Conservation (phyloP, 2,888 invertebrate genomes). For the Drosophila antonietae region DNA sequence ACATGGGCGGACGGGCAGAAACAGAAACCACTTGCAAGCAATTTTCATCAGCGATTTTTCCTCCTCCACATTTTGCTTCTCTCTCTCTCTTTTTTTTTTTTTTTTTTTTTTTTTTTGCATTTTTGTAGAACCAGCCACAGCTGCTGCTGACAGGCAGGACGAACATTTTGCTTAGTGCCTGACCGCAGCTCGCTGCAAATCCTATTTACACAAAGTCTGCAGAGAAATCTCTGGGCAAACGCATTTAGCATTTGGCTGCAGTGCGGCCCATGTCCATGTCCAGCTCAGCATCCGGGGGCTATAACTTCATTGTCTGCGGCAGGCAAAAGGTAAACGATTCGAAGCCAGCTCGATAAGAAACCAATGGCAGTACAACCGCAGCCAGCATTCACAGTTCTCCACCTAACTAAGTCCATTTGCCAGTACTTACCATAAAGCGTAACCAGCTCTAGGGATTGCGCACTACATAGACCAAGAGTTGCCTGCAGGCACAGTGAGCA, state of each 20-base stretch:
- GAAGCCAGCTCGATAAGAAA: conserved; percentile 30
- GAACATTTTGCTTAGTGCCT: conserved; percentile 66
- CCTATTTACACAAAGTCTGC: conserved; percentile 1
- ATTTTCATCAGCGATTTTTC: conserved; percentile 74
- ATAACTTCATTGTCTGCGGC: conserved; percentile 66
- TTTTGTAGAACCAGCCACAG: conserved; percentile 1
- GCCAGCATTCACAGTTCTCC: conserved; percentile 6
- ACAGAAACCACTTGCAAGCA: conserved; percentile 78
- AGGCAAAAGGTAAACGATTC: conserved; percentile 69
- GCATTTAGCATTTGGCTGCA: conserved; percentile 55
- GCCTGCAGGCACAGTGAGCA: neutral
- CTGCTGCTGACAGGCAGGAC: conserved; percentile 68
- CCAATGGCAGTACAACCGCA: conserved; percentile 50
- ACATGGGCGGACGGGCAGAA: conserved; percentile 70
- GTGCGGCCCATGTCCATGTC: neutral
- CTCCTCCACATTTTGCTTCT: conserved; percentile 2
- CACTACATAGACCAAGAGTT: neutral
- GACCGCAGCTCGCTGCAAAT: conserved; percentile 53
- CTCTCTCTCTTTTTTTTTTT: no score
- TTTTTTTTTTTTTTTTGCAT: neutral
- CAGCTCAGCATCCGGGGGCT: conserved; percentile 8
- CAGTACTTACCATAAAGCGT: conserved; percentile 67
- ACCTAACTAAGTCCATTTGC: conserved; percentile 26
- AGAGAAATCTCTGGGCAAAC: conserved; percentile 52
- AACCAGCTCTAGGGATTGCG: conserved; percentile 26